Percentiles rank a stretch among this genome's conserved stretches.
Evolutionary conservation across 2,797 vertebrate genomes (phyloP).

Genomic region (Prionace glauca): DNA sequence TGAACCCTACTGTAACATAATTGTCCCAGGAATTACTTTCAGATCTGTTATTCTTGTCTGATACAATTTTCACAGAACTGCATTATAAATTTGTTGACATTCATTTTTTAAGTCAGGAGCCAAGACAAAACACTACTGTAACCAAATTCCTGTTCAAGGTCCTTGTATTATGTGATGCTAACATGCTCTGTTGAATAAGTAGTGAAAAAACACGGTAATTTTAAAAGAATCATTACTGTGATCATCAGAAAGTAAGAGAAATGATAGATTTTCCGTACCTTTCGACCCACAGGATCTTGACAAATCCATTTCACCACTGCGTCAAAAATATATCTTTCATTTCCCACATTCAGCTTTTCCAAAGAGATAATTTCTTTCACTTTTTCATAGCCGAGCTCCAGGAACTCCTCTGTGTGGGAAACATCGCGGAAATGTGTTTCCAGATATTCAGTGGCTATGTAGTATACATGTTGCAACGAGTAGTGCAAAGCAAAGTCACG

Average conservation of each 20-base stretch:
- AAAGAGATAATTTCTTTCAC: conserved; percentile 84
- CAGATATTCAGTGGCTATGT: conserved; percentile 86
- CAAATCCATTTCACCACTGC: conserved; percentile 86
- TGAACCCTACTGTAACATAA: neutral
- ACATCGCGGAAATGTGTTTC: conserved; percentile 96
- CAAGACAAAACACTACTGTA: neutral
- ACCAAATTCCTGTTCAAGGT: neutral
- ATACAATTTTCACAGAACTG: no score
- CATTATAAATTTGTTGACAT: neutral
- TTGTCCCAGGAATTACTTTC: no score
- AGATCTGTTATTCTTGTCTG: neutral
- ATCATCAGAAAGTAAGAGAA: conserved; percentile 10
- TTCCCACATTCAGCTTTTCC: conserved; percentile 95
- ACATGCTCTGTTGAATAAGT: neutral
- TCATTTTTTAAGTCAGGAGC: neutral
- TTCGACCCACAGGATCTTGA: conserved; percentile 78
- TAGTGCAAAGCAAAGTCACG: conserved; percentile 92
- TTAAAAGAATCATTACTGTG: no score
- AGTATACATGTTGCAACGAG: conserved; percentile 86
- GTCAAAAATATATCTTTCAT: conserved; percentile 88
- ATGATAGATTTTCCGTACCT: conserved; percentile 58
- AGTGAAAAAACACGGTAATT: neutral
- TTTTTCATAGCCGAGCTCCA: conserved; percentile 76
- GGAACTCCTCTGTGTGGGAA: conserved; percentile 82
- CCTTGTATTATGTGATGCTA: neutral